These are phyloP conservation scores for Clarias gariepinus DNA, from an alignment of 2,113 vertebrate species.

Conservation along the genomic window DNA sequence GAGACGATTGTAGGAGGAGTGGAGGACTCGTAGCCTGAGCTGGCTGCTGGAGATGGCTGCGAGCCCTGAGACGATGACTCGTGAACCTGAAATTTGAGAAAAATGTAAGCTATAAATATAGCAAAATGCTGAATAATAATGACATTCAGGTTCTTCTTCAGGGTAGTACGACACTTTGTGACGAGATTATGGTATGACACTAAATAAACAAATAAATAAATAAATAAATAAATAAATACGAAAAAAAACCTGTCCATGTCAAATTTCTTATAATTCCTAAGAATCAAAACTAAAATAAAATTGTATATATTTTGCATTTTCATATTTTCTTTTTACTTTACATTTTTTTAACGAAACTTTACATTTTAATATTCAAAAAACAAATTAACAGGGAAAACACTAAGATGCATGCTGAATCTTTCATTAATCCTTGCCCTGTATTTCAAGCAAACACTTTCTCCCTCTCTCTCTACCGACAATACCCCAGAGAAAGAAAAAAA, in stretches of 20 bases:
- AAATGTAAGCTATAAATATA: not conserved
- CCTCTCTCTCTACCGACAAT: not conserved
- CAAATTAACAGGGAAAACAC: not conserved
- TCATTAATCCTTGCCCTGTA: not conserved
- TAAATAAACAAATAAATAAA: not conserved
- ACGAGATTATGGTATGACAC: not conserved
- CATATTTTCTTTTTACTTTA: not conserved
- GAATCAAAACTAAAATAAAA: not conserved
- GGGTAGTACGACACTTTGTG: not conserved
- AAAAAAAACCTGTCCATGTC: not conserved
- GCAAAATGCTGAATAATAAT: not conserved
- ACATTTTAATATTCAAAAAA: not conserved
- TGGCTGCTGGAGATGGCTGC: slow-evolving; percentile 96
- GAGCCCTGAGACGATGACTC: slow-evolving; percentile 91
- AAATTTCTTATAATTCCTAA: not conserved
- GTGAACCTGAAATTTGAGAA: slow-evolving; percentile 81
- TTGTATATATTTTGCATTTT: not conserved
- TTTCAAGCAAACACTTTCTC: not conserved
- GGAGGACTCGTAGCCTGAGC: slow-evolving; percentile 98
- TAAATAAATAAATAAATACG: not conserved
- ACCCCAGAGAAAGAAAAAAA: not conserved
- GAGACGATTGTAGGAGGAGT: slow-evolving; percentile 98
- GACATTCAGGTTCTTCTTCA: not conserved
- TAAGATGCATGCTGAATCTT: not conserved
- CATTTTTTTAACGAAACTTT: not conserved